These are phyloP conservation scores for Microtus richardsoni DNA, from an alignment of 2,113 vertebrate species.

Conservation along the genomic window DNA sequence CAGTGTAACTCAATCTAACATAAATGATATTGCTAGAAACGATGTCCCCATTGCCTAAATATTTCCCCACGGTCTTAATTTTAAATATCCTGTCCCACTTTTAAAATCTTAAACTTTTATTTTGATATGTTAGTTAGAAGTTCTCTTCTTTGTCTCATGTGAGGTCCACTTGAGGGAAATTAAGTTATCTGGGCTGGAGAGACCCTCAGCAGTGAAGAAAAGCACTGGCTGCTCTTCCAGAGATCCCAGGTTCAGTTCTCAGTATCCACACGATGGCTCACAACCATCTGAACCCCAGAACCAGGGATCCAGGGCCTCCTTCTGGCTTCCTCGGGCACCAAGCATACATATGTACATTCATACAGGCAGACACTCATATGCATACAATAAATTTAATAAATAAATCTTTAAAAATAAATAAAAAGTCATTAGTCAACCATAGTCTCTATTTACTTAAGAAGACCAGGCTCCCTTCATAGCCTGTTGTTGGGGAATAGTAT, in stretches of 20 bases:
- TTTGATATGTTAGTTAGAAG: background rate
- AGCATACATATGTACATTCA: background rate
- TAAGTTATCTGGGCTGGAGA: background rate
- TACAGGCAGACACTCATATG: background rate
- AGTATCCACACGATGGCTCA: background rate
- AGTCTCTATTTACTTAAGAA: background rate
- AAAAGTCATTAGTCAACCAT: background rate
- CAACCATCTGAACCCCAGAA: background rate
- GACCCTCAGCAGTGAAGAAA: background rate
- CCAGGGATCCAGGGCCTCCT: background rate
- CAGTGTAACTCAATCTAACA: background rate
- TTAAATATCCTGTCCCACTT: background rate
- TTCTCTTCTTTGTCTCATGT: background rate
- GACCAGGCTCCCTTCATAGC: background rate
- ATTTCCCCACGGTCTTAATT: background rate
- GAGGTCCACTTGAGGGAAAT: background rate
- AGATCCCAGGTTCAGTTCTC: background rate
- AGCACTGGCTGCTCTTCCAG: background rate
- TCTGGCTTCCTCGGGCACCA: background rate
- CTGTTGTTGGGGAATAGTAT: too few species aligned
- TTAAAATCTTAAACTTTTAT: constrained; percentile 10
- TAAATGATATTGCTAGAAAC: background rate
- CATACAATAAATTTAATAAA: background rate
- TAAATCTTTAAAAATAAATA: background rate
- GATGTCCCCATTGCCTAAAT: background rate